These are phyloP conservation scores for Drosophila repletoides DNA, from an alignment of 1,140 invertebrate species.

Conservation along the genomic window DNA sequence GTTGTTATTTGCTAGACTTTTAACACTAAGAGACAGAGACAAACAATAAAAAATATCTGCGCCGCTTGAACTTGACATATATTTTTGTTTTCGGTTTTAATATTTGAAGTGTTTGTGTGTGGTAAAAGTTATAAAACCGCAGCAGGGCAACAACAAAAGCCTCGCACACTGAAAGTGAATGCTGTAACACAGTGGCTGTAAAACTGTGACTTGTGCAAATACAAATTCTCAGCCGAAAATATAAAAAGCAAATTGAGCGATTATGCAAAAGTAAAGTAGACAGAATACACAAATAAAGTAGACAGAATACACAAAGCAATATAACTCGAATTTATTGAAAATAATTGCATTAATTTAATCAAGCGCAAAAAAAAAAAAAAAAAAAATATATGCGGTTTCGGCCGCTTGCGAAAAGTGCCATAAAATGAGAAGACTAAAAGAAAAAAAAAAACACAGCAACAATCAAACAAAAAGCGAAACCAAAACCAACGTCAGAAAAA, in stretches of 20 bases:
- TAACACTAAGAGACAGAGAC: constrained; percentile 56
- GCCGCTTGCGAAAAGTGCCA: constrained; percentile 13
- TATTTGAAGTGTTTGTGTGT: not conserved
- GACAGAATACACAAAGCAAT: constrained; percentile 52
- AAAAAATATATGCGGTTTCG: constrained; percentile 7
- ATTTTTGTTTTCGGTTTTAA: constrained; percentile 40
- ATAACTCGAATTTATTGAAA: constrained; percentile 33
- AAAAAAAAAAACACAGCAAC: constrained; percentile 8
- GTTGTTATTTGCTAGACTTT: constrained; percentile 54
- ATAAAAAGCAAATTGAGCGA: constrained; percentile 9
- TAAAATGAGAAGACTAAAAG: not conserved
- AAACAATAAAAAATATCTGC: constrained; percentile 40
- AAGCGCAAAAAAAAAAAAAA: constrained; percentile 25
- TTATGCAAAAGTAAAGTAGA: constrained; percentile 19
- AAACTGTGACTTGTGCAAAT: constrained; percentile 40
- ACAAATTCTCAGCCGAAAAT: constrained; percentile 51
- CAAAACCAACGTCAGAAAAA: not conserved
- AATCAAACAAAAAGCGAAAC: no score
- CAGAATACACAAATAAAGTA: not conserved
- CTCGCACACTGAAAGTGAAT: constrained; percentile 28
- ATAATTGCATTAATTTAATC: constrained; percentile 76
- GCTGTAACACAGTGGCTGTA: constrained; percentile 24
- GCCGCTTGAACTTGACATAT: constrained; percentile 74
- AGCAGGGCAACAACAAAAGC: constrained; percentile 7
- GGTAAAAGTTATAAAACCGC: constrained; percentile 41